These are phyloP conservation scores for Xenops minutus DNA, from an alignment of 2,797 vertebrate genomes.

Conservation along the genomic window DNA sequence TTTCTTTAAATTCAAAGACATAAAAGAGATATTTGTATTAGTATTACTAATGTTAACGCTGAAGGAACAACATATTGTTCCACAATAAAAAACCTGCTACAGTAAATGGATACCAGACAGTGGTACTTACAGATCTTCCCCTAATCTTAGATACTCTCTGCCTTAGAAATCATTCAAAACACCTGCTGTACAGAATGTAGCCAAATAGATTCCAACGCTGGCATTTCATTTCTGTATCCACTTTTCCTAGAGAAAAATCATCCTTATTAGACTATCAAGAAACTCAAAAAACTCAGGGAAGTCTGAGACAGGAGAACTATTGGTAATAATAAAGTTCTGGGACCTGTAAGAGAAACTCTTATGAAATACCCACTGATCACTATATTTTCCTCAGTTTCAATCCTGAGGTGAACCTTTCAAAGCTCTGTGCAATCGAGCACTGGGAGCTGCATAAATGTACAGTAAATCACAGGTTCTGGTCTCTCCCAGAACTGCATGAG, in stretches of 20 bases:
- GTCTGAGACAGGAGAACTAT: neutral
- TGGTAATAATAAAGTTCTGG: neutral
- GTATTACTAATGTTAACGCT: neutral
- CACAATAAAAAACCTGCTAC: neutral
- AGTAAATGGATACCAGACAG: neutral
- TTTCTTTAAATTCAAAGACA: neutral
- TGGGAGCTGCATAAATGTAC: neutral
- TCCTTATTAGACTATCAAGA: neutral
- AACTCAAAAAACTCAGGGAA: neutral
- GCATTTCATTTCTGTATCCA: neutral
- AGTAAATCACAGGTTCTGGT: neutral
- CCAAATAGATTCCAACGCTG: neutral
- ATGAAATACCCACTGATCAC: neutral
- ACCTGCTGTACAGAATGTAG: neutral
- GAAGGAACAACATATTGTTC: neutral
- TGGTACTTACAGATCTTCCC: neutral
- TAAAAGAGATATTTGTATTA: neutral
- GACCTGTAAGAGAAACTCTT: neutral
- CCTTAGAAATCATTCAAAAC: neutral
- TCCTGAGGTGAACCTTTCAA: neutral
- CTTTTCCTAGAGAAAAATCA: neutral
- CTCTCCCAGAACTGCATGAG: neutral
- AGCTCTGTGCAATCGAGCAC: neutral
- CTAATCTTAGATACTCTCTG: neutral
- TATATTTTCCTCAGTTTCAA: neutral